Evolutionary conservation across 2,888 invertebrate species (phyloP), one percentile per base, ranked within the genome.

Genomic region (Watsonalla binaria): DNA sequence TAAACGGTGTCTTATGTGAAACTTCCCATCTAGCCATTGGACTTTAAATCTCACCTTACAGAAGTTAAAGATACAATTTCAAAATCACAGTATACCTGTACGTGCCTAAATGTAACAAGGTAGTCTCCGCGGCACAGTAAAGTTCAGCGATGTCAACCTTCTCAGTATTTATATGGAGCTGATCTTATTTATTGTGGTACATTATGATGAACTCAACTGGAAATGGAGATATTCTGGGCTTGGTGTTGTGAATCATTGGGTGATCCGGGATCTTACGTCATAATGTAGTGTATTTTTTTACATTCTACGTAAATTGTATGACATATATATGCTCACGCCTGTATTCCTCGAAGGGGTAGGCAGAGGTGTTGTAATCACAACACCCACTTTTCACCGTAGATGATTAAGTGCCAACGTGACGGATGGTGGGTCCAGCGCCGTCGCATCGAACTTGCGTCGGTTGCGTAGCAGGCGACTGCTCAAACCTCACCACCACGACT

Each of bases 101-200:
- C 55, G 58, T 54, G 58, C 55, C 60, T 61, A 61, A 61, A 58
- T 61, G 57, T 58, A 57, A 58, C 58, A 58, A 55, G 59, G 57
- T 54, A 51, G 50, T 35, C 37, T 49, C 37, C 49, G 49, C 37
- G 49, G 49, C 34, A 49, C 35, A 13, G 49, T 49, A 49, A 49
- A 37, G 49, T 49, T 15, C 49, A 49, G 9, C 6, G 14, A 42
- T 42, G 42, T 42, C 49, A 37, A 49, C 49, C 49, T 49, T 49
- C 49, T 39, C 11, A 8, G 37, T 37, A 49, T 49, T 49, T 49
- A 49, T 37, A 49, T 11, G 49, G 49, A 49, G 49, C 11, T 49
- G 49, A 9, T 49, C 39, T 39, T 49, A 39, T 49, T 49, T 49
- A 49, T 49, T 49, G 5, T 37, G 14, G n/a, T 37, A 39, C 37